Conservation (phyloP, 35 echinoderm and acorn worm species). For the Amphiura filiformis region DNA sequence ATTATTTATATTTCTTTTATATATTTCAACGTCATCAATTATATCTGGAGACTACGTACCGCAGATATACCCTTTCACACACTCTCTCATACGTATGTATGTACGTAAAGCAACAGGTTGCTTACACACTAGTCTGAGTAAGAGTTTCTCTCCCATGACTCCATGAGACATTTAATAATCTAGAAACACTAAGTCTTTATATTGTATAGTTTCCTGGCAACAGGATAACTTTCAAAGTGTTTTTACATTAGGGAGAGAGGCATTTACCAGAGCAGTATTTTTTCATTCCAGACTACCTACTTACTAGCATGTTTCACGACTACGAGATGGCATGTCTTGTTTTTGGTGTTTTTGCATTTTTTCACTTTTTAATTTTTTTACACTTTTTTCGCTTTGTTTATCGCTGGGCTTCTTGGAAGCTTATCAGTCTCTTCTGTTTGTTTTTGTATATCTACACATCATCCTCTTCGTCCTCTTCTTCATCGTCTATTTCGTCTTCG, state of each 20-base stretch:
- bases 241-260: background rate
- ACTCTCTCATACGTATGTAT: background rate
- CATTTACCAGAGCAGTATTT: background rate
- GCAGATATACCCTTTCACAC: background rate
- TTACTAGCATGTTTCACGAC: slow-evolving; percentile 2
- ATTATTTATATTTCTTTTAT: background rate
- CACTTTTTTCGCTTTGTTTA: background rate
- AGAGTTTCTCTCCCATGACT: background rate
- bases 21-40: too few relatives aligned
- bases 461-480: slow-evolving; percentile 61
- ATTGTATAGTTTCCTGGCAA: background rate
- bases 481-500: slow-evolving; percentile 55
- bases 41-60: background rate
- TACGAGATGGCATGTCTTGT: background rate
- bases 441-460: slow-evolving; percentile 25
- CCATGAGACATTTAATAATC: background rate
- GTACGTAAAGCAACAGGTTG: background rate
- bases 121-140: background rate
- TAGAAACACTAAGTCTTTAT: background rate
- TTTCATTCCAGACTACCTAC: slow-evolving; percentile 3
- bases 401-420: slow-evolving; percentile 3
- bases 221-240: background rate
- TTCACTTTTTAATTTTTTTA: background rate
- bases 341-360: background rate
- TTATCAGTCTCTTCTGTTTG: background rate